These are phyloP conservation scores for Psilanteris sp. DNA, from an alignment of 1,140 invertebrate species.

Conservation along the genomic window DNA sequence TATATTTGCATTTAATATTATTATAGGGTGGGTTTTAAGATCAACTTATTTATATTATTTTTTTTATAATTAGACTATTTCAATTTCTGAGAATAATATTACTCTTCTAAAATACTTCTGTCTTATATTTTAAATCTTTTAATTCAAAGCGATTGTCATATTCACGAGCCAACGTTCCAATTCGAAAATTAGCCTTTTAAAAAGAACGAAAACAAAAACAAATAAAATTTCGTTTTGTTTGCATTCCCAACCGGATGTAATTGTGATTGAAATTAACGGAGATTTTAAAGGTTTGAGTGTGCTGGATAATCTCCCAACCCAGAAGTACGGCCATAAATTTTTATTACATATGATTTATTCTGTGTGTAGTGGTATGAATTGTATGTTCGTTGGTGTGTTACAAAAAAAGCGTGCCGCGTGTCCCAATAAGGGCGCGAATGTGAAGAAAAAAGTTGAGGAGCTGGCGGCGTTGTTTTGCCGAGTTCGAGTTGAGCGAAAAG, in stretches of 20 bases:
- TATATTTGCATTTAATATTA: no score
- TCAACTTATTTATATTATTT: no score
- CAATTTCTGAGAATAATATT: no score
- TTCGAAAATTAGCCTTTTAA: no score
- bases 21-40: no score
- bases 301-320: slow-evolving; percentile 3
- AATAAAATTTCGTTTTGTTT: neutral
- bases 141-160: no score
- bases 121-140: no score
- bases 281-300: slow-evolving; percentile 12
- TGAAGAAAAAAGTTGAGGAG: slow-evolving; percentile 30
- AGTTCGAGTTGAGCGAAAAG: slow-evolving; percentile 2
- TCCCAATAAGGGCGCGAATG: slow-evolving; percentile 3
- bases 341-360: slow-evolving; percentile 43
- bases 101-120: no score
- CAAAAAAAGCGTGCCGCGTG: no score
- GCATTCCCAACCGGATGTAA: neutral
- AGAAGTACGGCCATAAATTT: slow-evolving; percentile 39
- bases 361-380: slow-evolving; percentile 2
- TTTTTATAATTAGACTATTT: no score
- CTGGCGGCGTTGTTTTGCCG: slow-evolving; percentile 18
- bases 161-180: no score
- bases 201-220: neutral
- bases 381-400: no score
- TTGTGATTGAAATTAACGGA: slow-evolving; percentile 19